These are phyloP conservation scores for Xylota segnis DNA, from an alignment of 2,888 invertebrate species.

Conservation along the genomic window DNA sequence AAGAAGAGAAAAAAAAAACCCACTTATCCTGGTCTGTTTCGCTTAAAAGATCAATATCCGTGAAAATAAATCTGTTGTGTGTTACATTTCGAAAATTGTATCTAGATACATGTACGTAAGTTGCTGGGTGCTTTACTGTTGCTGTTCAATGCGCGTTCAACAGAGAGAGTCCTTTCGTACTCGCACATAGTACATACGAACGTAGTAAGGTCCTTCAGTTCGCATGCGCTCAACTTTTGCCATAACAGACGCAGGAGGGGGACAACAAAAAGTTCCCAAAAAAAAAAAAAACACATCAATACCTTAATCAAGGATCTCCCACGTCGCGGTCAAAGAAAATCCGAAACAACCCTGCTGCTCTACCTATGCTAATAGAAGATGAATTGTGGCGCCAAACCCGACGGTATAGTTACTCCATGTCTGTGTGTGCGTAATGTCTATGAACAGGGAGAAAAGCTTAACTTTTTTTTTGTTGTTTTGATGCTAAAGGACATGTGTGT, in stretches of 20 bases:
- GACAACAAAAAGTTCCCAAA: constrained; percentile 6
- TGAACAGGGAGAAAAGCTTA: constrained; percentile 30
- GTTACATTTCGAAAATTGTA: constrained; percentile 18
- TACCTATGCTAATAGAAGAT: constrained; percentile 70
- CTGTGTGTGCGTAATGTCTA: not conserved
- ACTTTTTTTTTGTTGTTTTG: constrained; percentile 14
- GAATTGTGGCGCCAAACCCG: constrained; percentile 74
- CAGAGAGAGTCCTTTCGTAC: constrained; percentile 36
- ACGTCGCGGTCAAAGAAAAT: constrained; percentile 20
- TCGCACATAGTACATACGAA: not conserved
- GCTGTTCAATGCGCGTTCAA: constrained; percentile 31
- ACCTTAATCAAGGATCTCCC: constrained; percentile 52
- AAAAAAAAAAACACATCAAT: constrained; percentile 34
- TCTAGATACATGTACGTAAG: constrained; percentile 25
- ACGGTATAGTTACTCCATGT: constrained; percentile 7
- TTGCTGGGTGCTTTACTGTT: constrained; percentile 11
- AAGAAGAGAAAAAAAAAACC: constrained; percentile 10
- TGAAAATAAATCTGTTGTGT: constrained; percentile 36
- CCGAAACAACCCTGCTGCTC: constrained; percentile 34
- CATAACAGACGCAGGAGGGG: constrained; percentile 6
- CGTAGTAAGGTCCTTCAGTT: no score
- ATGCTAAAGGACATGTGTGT: constrained; percentile 41
- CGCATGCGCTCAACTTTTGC: no score
- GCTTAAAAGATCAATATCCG: constrained; percentile 23
- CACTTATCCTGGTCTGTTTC: constrained; percentile 9